Evolutionary conservation across 2,113 vertebrate genomes (phyloP).

Genomic region (Nettapus auritus): DNA sequence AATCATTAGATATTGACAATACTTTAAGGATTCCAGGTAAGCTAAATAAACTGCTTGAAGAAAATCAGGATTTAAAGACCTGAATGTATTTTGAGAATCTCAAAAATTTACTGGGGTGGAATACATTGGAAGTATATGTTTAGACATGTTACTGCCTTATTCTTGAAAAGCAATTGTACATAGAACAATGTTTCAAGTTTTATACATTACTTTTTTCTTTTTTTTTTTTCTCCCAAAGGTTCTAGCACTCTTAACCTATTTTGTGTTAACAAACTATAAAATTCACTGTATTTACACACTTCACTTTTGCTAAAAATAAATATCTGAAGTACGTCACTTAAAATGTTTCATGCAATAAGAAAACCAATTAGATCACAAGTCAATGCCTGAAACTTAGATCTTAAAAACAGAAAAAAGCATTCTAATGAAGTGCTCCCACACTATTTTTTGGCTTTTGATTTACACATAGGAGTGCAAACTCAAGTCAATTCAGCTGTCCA

Average conservation of each 20-base stretch:
- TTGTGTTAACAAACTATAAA: background rate
- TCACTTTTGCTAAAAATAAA: background rate
- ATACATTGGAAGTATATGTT: background rate
- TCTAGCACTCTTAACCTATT: background rate
- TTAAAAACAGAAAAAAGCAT: background rate
- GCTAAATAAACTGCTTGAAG: background rate
- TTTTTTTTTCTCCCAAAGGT: background rate
- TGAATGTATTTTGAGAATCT: background rate
- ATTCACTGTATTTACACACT: background rate
- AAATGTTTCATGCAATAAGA: background rate
- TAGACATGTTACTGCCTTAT: background rate
- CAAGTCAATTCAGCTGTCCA: background rate
- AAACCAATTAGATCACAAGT: background rate
- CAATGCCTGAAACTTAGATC: background rate
- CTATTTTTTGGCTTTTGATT: background rate
- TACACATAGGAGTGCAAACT: background rate
- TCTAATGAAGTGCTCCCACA: background rate
- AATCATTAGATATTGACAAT: background rate
- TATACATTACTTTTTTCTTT: background rate
- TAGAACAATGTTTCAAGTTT: background rate
- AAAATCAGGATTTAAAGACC: background rate
- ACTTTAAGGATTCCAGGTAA: background rate
- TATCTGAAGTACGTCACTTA: background rate
- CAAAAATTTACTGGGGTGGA: background rate
- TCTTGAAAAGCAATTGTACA: background rate